A percentile compares a stretch with the other conserved stretches of the same genome.
These are phyloP conservation scores for Xestia c-nigrum DNA, from an alignment of 2,888 invertebrate species.

Conservation along the genomic window DNA sequence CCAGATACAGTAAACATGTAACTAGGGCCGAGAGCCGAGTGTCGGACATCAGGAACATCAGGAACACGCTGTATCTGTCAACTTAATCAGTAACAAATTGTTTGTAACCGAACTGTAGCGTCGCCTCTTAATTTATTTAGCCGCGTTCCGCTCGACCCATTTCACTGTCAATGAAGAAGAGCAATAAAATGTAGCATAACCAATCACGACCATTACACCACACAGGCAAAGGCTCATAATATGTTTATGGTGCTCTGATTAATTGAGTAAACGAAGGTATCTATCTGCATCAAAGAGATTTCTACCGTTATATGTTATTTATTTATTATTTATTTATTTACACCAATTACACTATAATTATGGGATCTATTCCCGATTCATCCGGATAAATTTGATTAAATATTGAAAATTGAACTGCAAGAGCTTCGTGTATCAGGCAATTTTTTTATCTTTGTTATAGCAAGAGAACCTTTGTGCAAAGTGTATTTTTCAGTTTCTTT, in stretches of 20 bases:
- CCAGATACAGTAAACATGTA: constrained; percentile 19
- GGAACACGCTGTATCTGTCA: constrained; percentile 49
- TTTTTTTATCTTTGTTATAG: neutral
- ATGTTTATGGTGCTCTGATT: constrained; percentile 53
- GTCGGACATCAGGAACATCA: constrained; percentile 30
- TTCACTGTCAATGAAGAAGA: constrained; percentile 81
- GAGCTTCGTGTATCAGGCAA: neutral
- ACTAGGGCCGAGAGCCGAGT: constrained; percentile 1
- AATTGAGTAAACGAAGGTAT: constrained; percentile 37
- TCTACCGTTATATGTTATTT: neutral
- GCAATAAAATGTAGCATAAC: constrained; percentile 79
- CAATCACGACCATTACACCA: constrained; percentile 65
- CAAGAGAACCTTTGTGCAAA: neutral
- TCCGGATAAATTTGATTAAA: too few species aligned
- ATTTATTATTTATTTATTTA: too few species aligned
- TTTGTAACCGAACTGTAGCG: constrained; percentile 57
- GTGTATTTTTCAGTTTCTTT: neutral
- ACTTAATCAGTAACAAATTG: constrained; percentile 66
- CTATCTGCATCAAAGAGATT: constrained; percentile 26
- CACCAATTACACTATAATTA: too few species aligned
- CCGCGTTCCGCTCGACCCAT: constrained; percentile 84
- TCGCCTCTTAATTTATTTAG: constrained; percentile 81
- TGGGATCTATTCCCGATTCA: too few species aligned
- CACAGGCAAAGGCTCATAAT: constrained; percentile 63
- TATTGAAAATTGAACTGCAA: neutral